Evolutionary conservation across 1,140 invertebrate genomes (phyloP).

Genomic region (Bombus balteatus): DNA sequence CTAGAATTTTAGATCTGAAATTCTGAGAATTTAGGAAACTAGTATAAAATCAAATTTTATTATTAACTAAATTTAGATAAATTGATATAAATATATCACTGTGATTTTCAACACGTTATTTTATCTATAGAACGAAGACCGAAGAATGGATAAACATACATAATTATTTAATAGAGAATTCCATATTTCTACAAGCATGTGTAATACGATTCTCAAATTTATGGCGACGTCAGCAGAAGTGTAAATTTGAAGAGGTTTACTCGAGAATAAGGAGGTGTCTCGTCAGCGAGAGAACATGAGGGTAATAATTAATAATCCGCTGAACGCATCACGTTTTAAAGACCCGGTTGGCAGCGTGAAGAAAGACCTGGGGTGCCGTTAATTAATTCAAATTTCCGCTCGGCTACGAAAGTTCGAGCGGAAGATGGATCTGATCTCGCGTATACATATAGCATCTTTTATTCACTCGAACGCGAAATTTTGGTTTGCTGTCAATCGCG

Average conservation of each 20-base stretch:
- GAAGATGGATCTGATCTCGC: conserved; percentile 22
- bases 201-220: conserved; percentile 4
- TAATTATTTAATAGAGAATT: not conserved
- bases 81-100: no score
- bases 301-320: conserved; percentile 50
- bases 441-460: not conserved
- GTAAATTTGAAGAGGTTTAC: not conserved
- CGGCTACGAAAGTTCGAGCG: conserved; percentile 20
- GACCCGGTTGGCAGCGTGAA: not conserved
- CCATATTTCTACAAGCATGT: not conserved
- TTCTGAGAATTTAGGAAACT: not conserved
- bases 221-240: not conserved
- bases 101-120: no score
- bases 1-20: not conserved
- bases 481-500: no score
- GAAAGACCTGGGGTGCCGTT: conserved; percentile 17
- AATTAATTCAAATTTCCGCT: conserved; percentile 56
- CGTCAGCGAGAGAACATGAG: not conserved
- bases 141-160: not conserved
- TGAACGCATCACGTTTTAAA: not conserved
- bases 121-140: not conserved
- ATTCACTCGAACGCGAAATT: not conserved
- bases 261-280: conserved; percentile 5
- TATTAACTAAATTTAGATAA: no score
- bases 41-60: no score